Percentiles rank a stretch among this genome's conserved stretches.
Evolutionary conservation across 2,888 invertebrate genomes (phyloP).

Genomic region (Lasioglossum figueresi): DNA sequence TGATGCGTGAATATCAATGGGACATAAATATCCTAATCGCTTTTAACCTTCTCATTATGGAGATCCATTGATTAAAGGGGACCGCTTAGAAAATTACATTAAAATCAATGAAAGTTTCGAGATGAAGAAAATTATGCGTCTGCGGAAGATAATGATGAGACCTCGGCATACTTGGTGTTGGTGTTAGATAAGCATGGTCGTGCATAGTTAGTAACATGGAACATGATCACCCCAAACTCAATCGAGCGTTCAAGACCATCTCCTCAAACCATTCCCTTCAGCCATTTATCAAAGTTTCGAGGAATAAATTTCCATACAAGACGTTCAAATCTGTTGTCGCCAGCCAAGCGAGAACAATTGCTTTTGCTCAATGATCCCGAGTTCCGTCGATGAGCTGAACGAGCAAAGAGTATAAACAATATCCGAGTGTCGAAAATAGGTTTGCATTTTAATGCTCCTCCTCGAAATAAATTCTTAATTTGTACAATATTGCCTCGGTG

Average conservation of each 20-base stretch:
- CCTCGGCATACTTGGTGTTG: conserved; percentile 4
- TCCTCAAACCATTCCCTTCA: background rate
- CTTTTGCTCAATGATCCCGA: conserved; percentile 45
- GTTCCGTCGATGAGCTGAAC: conserved; percentile 32
- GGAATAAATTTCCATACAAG: background rate
- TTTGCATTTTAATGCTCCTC: background rate
- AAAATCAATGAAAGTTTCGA: background rate
- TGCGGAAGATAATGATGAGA: conserved; percentile 16
- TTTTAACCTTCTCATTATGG: background rate
- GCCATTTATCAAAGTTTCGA: background rate
- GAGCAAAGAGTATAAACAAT: background rate
- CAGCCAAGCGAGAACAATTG: conserved; percentile 42
- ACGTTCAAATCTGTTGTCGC: background rate
- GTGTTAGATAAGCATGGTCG: conserved; percentile 9
- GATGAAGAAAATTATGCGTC: conserved; percentile 3
- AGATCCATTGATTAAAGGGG: background rate
- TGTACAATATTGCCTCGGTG: background rate
- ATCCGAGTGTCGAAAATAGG: background rate
- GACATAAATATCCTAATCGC: background rate
- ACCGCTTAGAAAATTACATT: background rate
- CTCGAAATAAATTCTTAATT: background rate
- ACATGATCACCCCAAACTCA: conserved; percentile 1
- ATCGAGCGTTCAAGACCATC: conserved; percentile 6
- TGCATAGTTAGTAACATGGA: background rate
- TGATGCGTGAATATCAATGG: conserved; percentile 11